Evolutionary conservation across 2,797 vertebrate species (phyloP).

Genomic region (Novumbra hubbsi): DNA sequence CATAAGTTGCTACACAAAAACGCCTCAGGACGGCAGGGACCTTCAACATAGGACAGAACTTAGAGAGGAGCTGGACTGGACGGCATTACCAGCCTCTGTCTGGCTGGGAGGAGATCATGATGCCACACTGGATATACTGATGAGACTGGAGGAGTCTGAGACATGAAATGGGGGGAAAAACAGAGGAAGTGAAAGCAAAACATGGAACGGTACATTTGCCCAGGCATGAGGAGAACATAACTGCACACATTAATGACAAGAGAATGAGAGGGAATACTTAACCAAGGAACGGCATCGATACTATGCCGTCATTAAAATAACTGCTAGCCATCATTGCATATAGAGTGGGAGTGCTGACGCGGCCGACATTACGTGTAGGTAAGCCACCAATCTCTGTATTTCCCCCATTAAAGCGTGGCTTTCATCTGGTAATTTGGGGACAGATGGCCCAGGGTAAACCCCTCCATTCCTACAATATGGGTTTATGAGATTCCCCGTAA

Average conservation of each 20-base stretch:
- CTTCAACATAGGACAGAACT: too few relatives aligned
- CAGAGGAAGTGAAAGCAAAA: too few relatives aligned
- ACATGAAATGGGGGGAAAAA: too few relatives aligned
- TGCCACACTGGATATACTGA: too few relatives aligned
- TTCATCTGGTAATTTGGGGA: slow-evolving; percentile 46
- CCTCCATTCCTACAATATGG: slow-evolving; percentile 57
- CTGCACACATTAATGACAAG: neutral
- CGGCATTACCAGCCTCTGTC: too few relatives aligned
- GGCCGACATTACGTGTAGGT: neutral
- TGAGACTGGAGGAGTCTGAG: too few relatives aligned
- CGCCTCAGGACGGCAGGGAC: too few relatives aligned
- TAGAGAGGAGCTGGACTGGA: too few relatives aligned
- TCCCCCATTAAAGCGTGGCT: slow-evolving; percentile 6
- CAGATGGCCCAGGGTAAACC: slow-evolving; percentile 59
- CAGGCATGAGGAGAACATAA: too few relatives aligned
- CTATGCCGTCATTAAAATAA: neutral
- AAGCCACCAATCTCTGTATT: neutral
- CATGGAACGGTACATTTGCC: too few relatives aligned
- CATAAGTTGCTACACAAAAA: too few relatives aligned
- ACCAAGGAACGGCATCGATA: neutral
- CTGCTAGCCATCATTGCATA: neutral
- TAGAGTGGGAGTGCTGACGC: neutral
- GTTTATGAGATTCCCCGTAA: slow-evolving; percentile 59
- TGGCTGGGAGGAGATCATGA: too few relatives aligned
- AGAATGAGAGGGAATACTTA: neutral